phyloP scores from a whole-genome alignment of 2,888 invertebrate species.

The Brenthis hecate region DNA sequence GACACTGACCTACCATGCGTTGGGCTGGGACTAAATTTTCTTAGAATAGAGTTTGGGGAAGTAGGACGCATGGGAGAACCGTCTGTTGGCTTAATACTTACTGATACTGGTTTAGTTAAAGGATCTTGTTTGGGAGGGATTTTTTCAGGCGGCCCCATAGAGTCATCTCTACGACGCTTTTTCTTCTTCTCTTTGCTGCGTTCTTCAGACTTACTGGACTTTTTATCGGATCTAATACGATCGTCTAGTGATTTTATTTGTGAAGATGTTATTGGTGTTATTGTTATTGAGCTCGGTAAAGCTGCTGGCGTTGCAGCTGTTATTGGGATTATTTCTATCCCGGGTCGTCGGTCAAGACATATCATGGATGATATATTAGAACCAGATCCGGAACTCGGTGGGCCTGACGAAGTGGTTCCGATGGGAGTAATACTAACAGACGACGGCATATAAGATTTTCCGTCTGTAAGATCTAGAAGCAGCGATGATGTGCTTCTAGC shows the following conservation, averaged over 20 bases:
- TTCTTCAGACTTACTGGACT: conserved; percentile 74
- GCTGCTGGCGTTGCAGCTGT: conserved; percentile 84
- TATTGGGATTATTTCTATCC: conserved; percentile 93
- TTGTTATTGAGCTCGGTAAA: conserved; percentile 91
- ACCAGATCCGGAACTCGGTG: conserved; percentile 85
- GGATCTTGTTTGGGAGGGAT: conserved; percentile 88
- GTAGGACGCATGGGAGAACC: conserved; percentile 84
- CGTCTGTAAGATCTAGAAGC: conserved; percentile 81
- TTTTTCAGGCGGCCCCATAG: conserved; percentile 93
- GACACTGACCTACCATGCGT: conserved; percentile 85
- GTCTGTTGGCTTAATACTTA: conserved; percentile 87
- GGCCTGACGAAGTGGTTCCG: conserved; percentile 76
- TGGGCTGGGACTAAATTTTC: conserved; percentile 88
- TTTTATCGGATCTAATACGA: conserved; percentile 72
- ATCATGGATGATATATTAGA: conserved; percentile 83
- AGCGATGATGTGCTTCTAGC: conserved; percentile 67
- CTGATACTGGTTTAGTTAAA: conserved; percentile 86
- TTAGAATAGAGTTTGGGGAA: conserved; percentile 85
- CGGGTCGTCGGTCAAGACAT: conserved; percentile 86
- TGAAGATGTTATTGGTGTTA: conserved; percentile 88
- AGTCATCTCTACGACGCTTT: conserved; percentile 88
- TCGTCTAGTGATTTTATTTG: conserved; percentile 78
- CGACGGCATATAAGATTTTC: conserved; percentile 77
- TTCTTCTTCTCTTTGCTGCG: conserved; percentile 86
- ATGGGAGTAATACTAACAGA: conserved; percentile 80